These are phyloP conservation scores for Hermetia illucens DNA, from an alignment of 1,140 invertebrate species.

Conservation along the genomic window DNA sequence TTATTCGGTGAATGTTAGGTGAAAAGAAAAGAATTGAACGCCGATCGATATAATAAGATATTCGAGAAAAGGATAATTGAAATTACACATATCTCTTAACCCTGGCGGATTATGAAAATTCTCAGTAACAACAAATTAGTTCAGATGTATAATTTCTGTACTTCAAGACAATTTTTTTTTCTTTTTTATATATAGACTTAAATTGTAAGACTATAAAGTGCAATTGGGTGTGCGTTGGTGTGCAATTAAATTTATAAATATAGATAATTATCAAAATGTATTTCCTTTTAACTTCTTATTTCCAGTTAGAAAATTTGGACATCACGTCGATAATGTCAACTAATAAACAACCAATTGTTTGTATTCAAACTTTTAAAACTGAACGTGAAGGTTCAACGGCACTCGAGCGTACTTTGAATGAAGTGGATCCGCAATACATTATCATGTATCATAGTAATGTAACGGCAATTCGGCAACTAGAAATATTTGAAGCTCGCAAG, in stretches of 20 bases:
- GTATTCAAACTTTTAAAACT: constrained; percentile 60
- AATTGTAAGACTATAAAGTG: too few relatives aligned
- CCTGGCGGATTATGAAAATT: too few relatives aligned
- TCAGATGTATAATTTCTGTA: too few relatives aligned
- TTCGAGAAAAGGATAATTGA: too few relatives aligned
- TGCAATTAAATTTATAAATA: too few relatives aligned
- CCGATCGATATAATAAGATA: too few relatives aligned
- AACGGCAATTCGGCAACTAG: constrained; percentile 72
- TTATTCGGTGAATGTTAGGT: too few relatives aligned
- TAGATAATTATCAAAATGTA: too few relatives aligned
- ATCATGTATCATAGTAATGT: constrained; percentile 87
- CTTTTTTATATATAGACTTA: too few relatives aligned
- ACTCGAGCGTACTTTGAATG: constrained; percentile 47
- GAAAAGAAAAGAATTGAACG: too few relatives aligned
- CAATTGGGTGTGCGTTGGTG: too few relatives aligned
- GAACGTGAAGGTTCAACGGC: constrained; percentile 52
- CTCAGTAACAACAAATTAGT: background rate
- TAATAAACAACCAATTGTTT: constrained; percentile 41
- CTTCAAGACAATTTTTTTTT: background rate
- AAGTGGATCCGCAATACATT: constrained; percentile 64
- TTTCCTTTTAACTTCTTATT: constrained; percentile 7
- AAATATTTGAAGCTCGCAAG: constrained; percentile 66
- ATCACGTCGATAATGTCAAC: constrained; percentile 38
- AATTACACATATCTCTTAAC: too few relatives aligned
- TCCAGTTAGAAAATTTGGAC: constrained; percentile 48